A percentile compares a stretch with the other conserved stretches of the same genome.
phyloP scores from a whole-genome alignment of 2,113 vertebrate genomes.

The Amblyopsis rosae region DNA sequence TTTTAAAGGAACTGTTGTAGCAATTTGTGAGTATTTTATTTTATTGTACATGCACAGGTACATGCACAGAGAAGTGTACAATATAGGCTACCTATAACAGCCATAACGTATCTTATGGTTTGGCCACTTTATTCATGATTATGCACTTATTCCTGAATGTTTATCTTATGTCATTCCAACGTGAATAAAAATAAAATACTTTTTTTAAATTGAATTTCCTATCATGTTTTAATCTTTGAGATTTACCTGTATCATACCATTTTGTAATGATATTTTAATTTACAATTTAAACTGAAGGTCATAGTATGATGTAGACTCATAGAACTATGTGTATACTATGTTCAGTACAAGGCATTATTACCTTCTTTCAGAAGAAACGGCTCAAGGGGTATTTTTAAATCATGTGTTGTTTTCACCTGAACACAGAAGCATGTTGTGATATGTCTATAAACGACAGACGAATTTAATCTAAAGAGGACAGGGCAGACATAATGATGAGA shows the following conservation, averaged over 20 bases:
- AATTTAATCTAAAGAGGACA: neutral
- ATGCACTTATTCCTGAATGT: slow-evolving; percentile 58
- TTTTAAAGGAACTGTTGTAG: slow-evolving; percentile 70
- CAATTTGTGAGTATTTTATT: slow-evolving; percentile 44
- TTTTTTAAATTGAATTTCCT: slow-evolving; percentile 45
- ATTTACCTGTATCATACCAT: neutral
- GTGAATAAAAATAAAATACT: slow-evolving; percentile 62
- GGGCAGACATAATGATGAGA: neutral
- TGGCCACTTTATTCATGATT: slow-evolving; percentile 54
- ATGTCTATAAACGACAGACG: no score
- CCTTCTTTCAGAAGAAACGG: no score
- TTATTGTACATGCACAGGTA: slow-evolving; percentile 67
- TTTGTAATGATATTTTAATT: neutral
- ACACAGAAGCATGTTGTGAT: no score
- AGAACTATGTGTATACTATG: no score
- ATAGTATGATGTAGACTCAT: neutral
- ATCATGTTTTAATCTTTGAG: neutral
- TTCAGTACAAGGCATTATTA: no score
- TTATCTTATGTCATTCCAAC: slow-evolving; percentile 48
- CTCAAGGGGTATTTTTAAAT: no score
- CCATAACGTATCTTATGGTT: slow-evolving; percentile 61
- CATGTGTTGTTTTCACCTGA: no score
- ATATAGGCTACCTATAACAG: slow-evolving; percentile 43
- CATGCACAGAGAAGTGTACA: slow-evolving; percentile 61
- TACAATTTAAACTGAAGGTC: neutral